phyloP scores from a whole-genome alignment of 2,797 vertebrate species.

The Yasuhikotakia modesta region DNA sequence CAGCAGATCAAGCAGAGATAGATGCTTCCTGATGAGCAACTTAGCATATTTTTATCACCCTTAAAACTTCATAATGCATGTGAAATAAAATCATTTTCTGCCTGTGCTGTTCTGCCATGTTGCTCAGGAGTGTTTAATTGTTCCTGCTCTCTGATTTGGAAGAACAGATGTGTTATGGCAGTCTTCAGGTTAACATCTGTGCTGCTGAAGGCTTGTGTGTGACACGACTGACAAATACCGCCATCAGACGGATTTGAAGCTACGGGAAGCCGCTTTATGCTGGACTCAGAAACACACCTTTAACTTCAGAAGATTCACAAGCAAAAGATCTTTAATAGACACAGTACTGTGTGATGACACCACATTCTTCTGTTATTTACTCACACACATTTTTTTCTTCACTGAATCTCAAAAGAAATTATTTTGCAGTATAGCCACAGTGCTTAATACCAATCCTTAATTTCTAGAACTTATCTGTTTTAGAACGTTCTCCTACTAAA shows the following conservation, averaged over 20 bases:
- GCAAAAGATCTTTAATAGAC: too few species aligned
- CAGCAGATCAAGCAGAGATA: too few species aligned
- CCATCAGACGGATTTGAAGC: neutral
- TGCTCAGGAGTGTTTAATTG: neutral
- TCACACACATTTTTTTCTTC: too few species aligned
- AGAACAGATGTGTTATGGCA: conserved; percentile 12
- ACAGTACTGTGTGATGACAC: neutral
- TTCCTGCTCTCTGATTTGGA: conserved; percentile 6
- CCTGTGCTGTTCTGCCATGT: neutral
- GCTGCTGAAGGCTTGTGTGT: conserved; percentile 4
- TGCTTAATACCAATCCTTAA: too few species aligned
- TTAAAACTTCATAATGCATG: neutral
- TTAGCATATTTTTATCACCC: neutral
- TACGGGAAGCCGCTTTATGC: neutral
- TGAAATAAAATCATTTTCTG: neutral
- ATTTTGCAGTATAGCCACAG: too few species aligned
- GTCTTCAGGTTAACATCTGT: conserved; percentile 4
- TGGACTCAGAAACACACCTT: conserved; percentile 2
- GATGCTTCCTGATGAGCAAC: neutral
- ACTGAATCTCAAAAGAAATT: too few species aligned
- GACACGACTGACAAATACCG: conserved; percentile 7
- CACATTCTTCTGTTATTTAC: neutral
- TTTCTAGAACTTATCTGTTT: too few species aligned
- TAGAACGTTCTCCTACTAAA: too few species aligned
- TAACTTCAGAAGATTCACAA: neutral